phyloP scores from a whole-genome alignment of 2,113 vertebrate genomes.

The Sebastes schlegelii region DNA sequence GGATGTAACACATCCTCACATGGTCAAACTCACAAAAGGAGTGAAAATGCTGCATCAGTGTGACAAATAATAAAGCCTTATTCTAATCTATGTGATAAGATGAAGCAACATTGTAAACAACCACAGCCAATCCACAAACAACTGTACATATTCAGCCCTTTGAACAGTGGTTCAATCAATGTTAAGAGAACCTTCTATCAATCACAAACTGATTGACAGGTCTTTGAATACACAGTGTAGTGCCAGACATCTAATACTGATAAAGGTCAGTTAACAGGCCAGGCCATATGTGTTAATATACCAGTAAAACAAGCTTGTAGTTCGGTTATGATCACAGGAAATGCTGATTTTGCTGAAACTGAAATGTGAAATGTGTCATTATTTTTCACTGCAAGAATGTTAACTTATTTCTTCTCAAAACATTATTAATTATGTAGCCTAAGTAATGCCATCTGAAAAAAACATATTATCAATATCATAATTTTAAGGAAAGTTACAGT shows the following conservation, averaged over 20 bases:
- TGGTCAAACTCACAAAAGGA: slow-evolving; percentile 2
- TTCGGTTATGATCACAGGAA: background rate
- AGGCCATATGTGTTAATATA: background rate
- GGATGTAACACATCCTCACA: background rate
- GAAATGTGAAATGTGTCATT: no score
- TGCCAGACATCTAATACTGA: background rate
- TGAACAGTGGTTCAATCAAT: background rate
- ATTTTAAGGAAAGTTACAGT: no score
- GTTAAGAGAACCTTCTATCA: background rate
- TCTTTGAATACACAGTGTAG: background rate
- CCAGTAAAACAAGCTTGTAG: background rate
- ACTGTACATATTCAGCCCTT: background rate
- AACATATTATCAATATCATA: no score
- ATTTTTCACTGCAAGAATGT: no score
- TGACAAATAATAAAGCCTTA: background rate
- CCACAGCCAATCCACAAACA: background rate
- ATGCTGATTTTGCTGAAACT: background rate
- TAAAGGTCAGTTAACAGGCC: background rate
- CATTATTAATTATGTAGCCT: no score
- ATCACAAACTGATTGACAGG: background rate
- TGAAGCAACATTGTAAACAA: background rate
- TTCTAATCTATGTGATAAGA: background rate
- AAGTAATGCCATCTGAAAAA: no score
- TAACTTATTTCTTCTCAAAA: no score
- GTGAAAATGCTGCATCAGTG: background rate